Base-by-base conservation (phyloP, 2,113 vertebrate species). In the Conger conger region DNA sequence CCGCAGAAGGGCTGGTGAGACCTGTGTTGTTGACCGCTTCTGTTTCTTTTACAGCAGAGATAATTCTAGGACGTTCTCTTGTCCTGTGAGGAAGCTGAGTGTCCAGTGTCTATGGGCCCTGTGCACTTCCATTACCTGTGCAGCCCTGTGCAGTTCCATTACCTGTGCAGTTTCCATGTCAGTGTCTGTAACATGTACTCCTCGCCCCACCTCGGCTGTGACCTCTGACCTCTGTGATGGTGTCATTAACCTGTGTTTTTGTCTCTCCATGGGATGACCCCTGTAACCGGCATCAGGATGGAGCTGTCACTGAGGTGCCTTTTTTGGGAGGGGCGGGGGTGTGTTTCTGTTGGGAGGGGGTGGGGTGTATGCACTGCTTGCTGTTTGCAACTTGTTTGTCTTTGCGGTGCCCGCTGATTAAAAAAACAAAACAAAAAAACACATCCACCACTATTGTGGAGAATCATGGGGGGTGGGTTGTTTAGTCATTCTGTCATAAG, bases 301-400 rank as follows among this genome's bases (percentile, higher is more conserved):
- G 76, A 17, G 23, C 40, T 36, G 80, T 27, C 13, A 54, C 50
- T 54, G 42, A 85, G 84, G 84, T 85, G 84, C 84, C 80, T 82
- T 73, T 76, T 73, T 4, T 35, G 27, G 4, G 27, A n/a, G 57
- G 82, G 81, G 17, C 27, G 1, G 8, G 9, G 45, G 45, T 84
- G 86, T 42, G 81, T 63, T 27, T 63, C 0, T 27, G 57, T 63
- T 53, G 87, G 57, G 87, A 79, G 84, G 88, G 91, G 92, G 78
- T 53, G 30, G 84, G 36, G 2, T 17, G 77, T n/a, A 27, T 73
- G 89, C 83, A 85, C 35, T 50, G 83, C 85, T 80, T 85, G 83
- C 79, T 4, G 88, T 88, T 87, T 33, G 45, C n/a, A 84, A 60
- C 81, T 30, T 73, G 5, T 63, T 60, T 53, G 38, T 30, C 3